Conservation (phyloP, 2,113 vertebrate species). For the Dromaius novaehollandiae region DNA sequence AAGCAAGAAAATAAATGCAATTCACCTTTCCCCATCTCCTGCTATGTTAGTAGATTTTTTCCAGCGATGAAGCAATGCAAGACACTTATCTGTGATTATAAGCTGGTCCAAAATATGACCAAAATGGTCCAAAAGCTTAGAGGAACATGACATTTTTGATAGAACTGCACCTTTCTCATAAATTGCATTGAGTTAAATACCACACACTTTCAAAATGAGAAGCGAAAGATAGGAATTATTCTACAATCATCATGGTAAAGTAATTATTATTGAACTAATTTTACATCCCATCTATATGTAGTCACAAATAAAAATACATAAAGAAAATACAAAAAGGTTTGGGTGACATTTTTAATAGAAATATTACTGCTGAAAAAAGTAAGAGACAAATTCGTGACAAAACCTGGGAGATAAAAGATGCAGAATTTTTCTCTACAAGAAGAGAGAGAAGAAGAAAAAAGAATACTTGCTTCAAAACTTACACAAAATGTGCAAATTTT, state of each 20-base stretch:
- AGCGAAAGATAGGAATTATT: not conserved
- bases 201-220: not conserved
- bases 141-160: not conserved
- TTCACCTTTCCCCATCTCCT: not conserved
- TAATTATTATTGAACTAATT: not conserved
- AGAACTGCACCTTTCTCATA: not conserved
- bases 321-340: not conserved
- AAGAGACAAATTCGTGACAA: not conserved
- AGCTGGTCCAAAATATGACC: not conserved
- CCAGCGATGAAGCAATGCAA: not conserved
- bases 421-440: fast-evolving
- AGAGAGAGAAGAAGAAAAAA: not conserved
- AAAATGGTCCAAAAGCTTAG: not conserved
- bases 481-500: fast-evolving
- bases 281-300: not conserved
- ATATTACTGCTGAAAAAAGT: not conserved
- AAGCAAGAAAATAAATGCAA: not conserved
- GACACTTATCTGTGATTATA: not conserved
- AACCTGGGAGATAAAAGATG: not conserved
- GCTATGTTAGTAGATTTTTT: not conserved
- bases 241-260: not conserved
- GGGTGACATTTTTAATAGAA: not conserved
- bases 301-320: not conserved
- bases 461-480: not conserved
- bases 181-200: not conserved